Evolutionary conservation across 2,888 invertebrate genomes (phyloP).

Genomic region (Nezara viridula): DNA sequence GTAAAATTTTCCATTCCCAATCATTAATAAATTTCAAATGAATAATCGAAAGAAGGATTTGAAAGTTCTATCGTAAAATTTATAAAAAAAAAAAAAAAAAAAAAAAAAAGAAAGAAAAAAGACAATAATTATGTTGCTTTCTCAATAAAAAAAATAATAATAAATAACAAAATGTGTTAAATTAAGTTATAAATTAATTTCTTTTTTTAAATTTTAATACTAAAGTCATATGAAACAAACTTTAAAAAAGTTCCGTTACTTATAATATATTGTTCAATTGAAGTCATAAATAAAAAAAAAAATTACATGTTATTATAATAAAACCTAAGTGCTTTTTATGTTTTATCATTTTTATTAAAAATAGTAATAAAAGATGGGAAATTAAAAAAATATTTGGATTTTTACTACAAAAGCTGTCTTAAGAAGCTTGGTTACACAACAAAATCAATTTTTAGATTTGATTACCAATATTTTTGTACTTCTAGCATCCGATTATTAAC

Average conservation of each 20-base stretch:
- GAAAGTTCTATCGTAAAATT: not conserved
- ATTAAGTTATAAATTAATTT: not conserved
- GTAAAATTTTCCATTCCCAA: not conserved
- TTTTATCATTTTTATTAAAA: slow-evolving; percentile 39
- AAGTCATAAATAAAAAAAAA: not conserved
- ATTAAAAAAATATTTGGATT: slow-evolving; percentile 59
- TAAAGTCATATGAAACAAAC: not conserved
- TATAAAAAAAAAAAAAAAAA: too few relatives aligned
- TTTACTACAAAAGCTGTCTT: slow-evolving; percentile 58
- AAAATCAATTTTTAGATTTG: not conserved
- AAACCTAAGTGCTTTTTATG: slow-evolving; percentile 40
- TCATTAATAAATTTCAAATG: not conserved
- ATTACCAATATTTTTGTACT: slow-evolving; percentile 48
- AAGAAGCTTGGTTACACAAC: slow-evolving; percentile 60
- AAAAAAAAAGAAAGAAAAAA: too few relatives aligned
- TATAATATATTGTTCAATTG: slow-evolving; percentile 26
- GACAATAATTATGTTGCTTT: not conserved
- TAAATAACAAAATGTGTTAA: not conserved
- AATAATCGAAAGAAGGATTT: not conserved
- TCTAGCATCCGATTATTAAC: slow-evolving; percentile 35
- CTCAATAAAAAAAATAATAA: not conserved
- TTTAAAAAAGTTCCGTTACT: not conserved
- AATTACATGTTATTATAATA: not conserved
- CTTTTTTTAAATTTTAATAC: not conserved
- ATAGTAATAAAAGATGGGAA: slow-evolving; percentile 51